A percentile compares a stretch with the other conserved stretches of the same genome.
phyloP scores from a whole-genome alignment of 1,140 invertebrate genomes.

The Ruditapes philippinarum region DNA sequence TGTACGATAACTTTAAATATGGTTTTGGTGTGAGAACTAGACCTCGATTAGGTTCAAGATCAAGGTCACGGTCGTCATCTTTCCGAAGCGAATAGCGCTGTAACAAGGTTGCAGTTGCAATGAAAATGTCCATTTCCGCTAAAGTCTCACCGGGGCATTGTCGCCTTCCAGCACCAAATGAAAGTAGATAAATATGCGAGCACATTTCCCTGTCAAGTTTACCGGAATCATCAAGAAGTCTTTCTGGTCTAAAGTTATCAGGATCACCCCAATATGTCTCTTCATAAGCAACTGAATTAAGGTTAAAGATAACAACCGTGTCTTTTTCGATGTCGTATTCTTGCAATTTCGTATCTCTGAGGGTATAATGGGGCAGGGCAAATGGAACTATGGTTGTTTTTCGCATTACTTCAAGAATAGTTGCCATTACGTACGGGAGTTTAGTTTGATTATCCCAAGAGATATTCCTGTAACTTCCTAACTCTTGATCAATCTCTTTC shows the following conservation, averaged over 20 bases:
- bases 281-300: constrained; percentile 80
- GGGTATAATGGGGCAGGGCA: constrained; percentile 69
- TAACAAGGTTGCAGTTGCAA: not conserved
- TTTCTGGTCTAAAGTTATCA: constrained; percentile 91
- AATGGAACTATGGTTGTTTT: constrained; percentile 83
- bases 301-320: constrained; percentile 82
- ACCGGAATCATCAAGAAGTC: constrained; percentile 91
- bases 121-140: not conserved
- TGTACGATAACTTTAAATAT: no score
- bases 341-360: constrained; percentile 71
- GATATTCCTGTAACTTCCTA: constrained; percentile 93
- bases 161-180: constrained; percentile 66
- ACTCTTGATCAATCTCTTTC: constrained; percentile 93
- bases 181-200: not conserved
- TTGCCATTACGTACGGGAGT: constrained; percentile 77
- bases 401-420: constrained; percentile 76
- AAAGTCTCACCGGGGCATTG: constrained; percentile 62
- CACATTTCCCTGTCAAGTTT: constrained; percentile 86
- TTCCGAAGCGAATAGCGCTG: constrained; percentile 5
- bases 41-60: not conserved
- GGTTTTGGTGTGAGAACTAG: constrained; percentile 13
- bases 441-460: constrained; percentile 90
- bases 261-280: constrained; percentile 90
- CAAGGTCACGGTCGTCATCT: not conserved
- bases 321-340: constrained; percentile 82